Evolutionary conservation across 2,113 vertebrate genomes (phyloP).

Genomic region (Phyllostomus hastatus): DNA sequence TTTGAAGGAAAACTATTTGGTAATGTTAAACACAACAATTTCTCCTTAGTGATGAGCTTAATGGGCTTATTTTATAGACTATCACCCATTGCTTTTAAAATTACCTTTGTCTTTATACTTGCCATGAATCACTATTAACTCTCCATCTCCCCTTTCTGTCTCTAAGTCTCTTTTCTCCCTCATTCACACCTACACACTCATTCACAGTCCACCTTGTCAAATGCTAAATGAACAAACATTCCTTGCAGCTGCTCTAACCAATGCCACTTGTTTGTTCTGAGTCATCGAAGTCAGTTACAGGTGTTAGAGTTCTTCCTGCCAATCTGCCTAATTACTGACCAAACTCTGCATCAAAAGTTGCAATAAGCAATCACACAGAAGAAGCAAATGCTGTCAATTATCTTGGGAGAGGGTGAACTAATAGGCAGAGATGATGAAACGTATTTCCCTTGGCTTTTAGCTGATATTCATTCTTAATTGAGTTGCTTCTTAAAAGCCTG

Average conservation of each 20-base stretch:
- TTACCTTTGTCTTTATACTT: conserved; percentile 45
- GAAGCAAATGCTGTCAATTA: not conserved
- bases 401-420: not conserved
- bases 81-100: conserved; percentile 23
- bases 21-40: conserved; percentile 14
- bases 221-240: conserved; percentile 46
- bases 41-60: conserved; percentile 20
- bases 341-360: conserved; percentile 18
- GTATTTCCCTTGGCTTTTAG: not conserved
- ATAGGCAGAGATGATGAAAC: not conserved
- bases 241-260: conserved; percentile 2
- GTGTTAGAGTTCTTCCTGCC: not conserved
- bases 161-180: conserved; percentile 20
- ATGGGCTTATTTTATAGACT: conserved; percentile 9
- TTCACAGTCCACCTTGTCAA: conserved; percentile 13
- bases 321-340: conserved; percentile 24
- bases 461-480: conserved; percentile 49
- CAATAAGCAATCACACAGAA: conserved; percentile 32
- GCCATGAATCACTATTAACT: conserved; percentile 29
- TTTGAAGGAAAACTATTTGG: conserved; percentile 37
- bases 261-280: not conserved
- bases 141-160: not conserved
- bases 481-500: conserved; percentile 27
- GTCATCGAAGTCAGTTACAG: not conserved
- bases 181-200: conserved; percentile 29